Evolutionary conservation across 2,797 vertebrate genomes (phyloP), one percentile per base, ranked within the genome.

Genomic region (Periparus ater): DNA sequence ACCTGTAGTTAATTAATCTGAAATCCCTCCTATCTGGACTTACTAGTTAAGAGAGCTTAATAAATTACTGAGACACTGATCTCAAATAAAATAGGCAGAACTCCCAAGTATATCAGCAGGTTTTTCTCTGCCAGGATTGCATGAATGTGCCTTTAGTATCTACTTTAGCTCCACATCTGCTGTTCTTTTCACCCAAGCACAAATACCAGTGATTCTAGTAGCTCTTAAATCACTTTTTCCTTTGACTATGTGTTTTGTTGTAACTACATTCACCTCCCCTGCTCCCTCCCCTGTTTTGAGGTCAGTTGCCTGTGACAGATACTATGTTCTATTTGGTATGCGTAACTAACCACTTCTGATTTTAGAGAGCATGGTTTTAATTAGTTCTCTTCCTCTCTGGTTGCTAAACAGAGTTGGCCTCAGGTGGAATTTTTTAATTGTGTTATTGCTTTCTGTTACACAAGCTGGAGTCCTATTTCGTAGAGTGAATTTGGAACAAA

Each of bases 381-480:
- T 95, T 95, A 95, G 71, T 74, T 62, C 58, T 74, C 65, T 91
- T 96, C 93, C 93, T 95, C 54, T 83, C 74, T 87, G 65, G 34
- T 58, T 90, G 75, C 54, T 72, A 74, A 94, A 77, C 55, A 87
- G 85, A 91, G 60, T 76, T 94, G 53, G 91, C 95, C 88, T 93
- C 92, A 97, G 95, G 95, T 95, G 88, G 91, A 91, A 77, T 95
- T 85, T 89, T 94, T 94, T 71, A 91, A 91, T 91, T 89, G 73
- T 90, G 51, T 73, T 76, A 11, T 73, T 93, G 70, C 74, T 91
- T 36, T 93, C 62, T 91, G 47, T 81, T 90, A 67, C 34, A 47
- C 70, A 82, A 85, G 53, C 40, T 72, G 60, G 66, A 70, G 60
- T 88, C 88, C 36, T 57, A 53, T 65, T 94, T 82, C 75, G 29